Conservation (phyloP, 2,113 vertebrate species). For the Irena cyanogastra region DNA sequence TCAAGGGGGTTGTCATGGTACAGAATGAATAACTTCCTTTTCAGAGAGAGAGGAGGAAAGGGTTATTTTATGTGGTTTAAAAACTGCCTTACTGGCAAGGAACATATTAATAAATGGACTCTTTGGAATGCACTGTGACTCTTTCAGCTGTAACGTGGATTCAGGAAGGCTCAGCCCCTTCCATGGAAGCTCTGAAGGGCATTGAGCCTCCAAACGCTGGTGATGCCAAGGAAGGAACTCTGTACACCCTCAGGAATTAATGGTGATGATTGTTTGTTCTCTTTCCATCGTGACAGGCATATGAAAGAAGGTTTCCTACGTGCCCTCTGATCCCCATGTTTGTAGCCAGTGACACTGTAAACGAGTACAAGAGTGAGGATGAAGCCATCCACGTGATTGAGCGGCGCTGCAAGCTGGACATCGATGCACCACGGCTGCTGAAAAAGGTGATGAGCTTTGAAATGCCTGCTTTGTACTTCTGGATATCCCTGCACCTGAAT, state of each 20-base stretch:
- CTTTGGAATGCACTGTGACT: background rate
- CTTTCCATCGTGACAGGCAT: slow-evolving; percentile 75
- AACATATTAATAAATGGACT: background rate
- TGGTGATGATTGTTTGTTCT: background rate
- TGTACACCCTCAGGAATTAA: background rate
- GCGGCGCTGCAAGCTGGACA: slow-evolving; percentile 88
- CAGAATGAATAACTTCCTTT: background rate
- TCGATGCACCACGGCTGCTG: slow-evolving; percentile 89
- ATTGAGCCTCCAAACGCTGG: background rate
- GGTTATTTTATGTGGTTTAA: background rate
- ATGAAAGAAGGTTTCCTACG: slow-evolving; percentile 89
- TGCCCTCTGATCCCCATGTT: slow-evolving; percentile 94
- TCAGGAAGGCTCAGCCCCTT: background rate
- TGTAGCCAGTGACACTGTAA: slow-evolving; percentile 86
- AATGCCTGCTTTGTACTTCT: background rate
- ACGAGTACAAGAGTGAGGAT: slow-evolving; percentile 83
- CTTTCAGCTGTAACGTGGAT: background rate
- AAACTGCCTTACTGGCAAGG: background rate
- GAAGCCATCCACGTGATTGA: slow-evolving; percentile 78
- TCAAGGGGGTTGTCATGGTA: background rate
- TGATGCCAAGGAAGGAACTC: accelerated
- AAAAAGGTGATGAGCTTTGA: slow-evolving; percentile 80
- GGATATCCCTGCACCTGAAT: background rate
- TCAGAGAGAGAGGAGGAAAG: background rate
- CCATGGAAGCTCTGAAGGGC: background rate